Evolutionary conservation across 1,140 invertebrate species (phyloP).

Genomic region (Zaprionus lachaisei): DNA sequence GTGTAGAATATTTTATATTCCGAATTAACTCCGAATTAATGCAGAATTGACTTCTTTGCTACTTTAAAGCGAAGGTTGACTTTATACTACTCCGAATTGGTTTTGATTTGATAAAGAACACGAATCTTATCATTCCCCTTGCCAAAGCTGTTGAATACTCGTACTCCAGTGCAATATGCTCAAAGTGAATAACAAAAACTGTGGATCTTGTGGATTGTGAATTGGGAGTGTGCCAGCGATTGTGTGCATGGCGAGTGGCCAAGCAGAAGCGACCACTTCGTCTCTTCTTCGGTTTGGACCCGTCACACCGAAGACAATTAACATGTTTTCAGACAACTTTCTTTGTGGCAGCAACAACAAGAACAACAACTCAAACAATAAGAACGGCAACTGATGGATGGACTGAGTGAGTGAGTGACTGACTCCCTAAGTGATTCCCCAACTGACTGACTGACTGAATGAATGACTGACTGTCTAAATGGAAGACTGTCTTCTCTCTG

Average conservation of each 20-base stretch:
- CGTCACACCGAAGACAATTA: slow-evolving; percentile 59
- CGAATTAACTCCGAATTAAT: too few relatives aligned
- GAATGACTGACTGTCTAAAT: background rate
- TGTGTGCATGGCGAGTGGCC: background rate
- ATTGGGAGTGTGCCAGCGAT: background rate
- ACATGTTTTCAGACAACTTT: slow-evolving; percentile 76
- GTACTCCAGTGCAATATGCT: background rate
- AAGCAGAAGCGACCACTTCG: slow-evolving; percentile 13
- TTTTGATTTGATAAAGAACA: background rate
- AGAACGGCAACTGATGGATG: slow-evolving; percentile 16
- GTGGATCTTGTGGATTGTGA: background rate
- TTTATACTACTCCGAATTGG: background rate
- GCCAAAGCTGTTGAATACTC: background rate
- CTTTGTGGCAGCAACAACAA: slow-evolving; percentile 40
- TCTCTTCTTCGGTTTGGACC: too few relatives aligned
- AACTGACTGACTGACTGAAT: slow-evolving; percentile 8
- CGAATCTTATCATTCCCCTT: background rate
- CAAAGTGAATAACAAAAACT: background rate
- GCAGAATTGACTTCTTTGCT: too few relatives aligned
- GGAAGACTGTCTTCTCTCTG: slow-evolving; percentile 5
- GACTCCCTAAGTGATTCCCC: background rate
- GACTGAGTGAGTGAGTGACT: background rate
- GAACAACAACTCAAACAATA: slow-evolving; percentile 20
- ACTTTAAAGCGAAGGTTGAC: too few relatives aligned
- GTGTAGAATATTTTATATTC: too few relatives aligned